Conservation (phyloP, 2,797 vertebrate genomes). For the Arremon aurantiirostris region DNA sequence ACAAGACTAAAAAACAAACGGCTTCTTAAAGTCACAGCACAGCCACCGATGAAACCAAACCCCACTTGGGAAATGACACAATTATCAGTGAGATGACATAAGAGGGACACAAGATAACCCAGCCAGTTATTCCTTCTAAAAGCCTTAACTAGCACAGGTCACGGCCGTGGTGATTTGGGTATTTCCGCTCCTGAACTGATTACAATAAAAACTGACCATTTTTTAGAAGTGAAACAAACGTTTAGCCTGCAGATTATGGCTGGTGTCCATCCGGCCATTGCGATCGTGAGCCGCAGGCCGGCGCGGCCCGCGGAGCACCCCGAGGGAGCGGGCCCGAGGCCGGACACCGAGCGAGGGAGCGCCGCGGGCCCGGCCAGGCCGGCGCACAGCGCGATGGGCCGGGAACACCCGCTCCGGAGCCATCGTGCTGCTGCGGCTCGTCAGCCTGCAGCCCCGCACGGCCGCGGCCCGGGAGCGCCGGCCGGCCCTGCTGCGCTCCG, state of each 20-base stretch:
- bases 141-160: neutral
- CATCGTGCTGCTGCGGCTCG: neutral
- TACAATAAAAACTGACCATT: neutral
- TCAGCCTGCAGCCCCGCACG: neutral
- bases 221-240: neutral
- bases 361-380: neutral
- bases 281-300: neutral
- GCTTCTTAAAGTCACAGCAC: neutral
- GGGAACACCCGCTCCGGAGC: neutral
- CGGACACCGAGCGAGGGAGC: neutral
- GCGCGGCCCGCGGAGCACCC: neutral
- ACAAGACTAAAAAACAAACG: neutral
- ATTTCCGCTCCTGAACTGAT: neutral
- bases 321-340: neutral
- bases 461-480: neutral
- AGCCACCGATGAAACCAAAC: neutral
- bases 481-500: neutral
- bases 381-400: neutral
- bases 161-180: neutral
- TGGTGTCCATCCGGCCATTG: neutral
- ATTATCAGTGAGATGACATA: neutral
- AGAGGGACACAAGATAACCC: neutral
- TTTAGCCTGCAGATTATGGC: accelerated
- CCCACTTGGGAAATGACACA: neutral
- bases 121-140: neutral